Evolutionary conservation across 2,888 invertebrate species (phyloP), one percentile per base, ranked within the genome.

Genomic region (Sesamia inferens): DNA sequence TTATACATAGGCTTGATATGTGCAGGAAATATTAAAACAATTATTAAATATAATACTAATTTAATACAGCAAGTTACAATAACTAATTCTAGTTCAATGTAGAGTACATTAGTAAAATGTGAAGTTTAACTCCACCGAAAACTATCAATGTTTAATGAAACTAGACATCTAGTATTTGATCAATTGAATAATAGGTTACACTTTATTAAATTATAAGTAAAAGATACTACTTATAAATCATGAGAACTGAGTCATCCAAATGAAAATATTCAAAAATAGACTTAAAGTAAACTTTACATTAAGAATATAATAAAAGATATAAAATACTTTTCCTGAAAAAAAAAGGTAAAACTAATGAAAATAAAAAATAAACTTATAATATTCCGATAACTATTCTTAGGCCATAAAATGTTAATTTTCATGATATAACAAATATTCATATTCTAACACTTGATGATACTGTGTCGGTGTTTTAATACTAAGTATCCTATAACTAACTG

Each of bases 1-100:
- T n/a, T n/a, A n/a, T 31, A 31, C 31, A 48, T 44, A 42, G 63
- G 39, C 39, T 55, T 47, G 31, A 1, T 54, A 39, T 0, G 58
- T 48, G 1, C 4, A 51, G 61, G 31, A 44, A 19, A 14, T 19
- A 82, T 65, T 81, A 62, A 84, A 84, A 84, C 68, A 71, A 72
- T 14, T 42, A 63, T 68, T 77, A 68, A 88, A 91, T 89, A 91
- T 94, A 93, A 91, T 93, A 92, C 93, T 94, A 95, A 89, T 95
- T 95, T 95, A 95, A 94, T 95, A 95, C 94, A 94, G 88, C 93
- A 93, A 92, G 91, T 92, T 92, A 92, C 90, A 31, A 31, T 31
- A 90, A 87, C 90, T 92, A 92, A 88, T 82, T 88, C 91, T 92
- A 87, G 79, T 86, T 88, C 61, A 80, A 68, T 79, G 68, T 80